A percentile compares a stretch with the other conserved stretches of the same genome.
Evolutionary conservation across 35 echinoderm and acorn worm species (phyloP).

Genomic region (Heliocidaris erythrogramma): DNA sequence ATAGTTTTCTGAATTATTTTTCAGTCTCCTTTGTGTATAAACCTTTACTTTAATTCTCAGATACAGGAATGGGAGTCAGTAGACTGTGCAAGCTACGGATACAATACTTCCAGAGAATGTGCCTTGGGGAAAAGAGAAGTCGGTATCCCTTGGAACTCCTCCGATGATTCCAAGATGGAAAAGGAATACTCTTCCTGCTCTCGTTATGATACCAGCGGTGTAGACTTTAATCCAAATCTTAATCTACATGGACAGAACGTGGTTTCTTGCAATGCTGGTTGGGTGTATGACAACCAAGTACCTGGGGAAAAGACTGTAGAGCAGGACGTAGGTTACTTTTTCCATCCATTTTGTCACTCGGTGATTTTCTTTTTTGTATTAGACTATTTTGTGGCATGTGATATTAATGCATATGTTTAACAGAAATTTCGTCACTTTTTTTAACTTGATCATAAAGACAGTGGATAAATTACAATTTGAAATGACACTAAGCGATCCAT

Average conservation of each 20-base stretch:
- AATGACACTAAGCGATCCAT: no score
- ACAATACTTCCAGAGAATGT: neutral
- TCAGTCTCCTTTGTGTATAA: no score
- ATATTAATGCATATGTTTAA: no score
- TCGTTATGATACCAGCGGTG: neutral
- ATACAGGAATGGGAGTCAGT: conserved; percentile 5
- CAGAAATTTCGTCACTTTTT: no score
- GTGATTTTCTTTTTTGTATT: no score
- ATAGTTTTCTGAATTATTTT: no score
- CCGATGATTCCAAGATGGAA: neutral
- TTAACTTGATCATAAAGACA: no score
- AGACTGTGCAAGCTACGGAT: neutral
- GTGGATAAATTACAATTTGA: no score
- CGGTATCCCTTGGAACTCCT: neutral
- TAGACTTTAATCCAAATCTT: conserved; percentile 22
- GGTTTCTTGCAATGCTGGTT: conserved; percentile 7
- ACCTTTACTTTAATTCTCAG: neutral
- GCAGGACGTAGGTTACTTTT: conserved; percentile 23
- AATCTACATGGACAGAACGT: neutral
- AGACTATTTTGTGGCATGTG: no score
- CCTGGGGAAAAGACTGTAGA: neutral
- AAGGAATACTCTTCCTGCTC: neutral
- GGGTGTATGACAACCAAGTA: neutral
- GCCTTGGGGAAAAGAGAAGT: neutral
- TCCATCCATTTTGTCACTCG: no score